Evolutionary conservation across 2,888 invertebrate species (phyloP), one percentile per base, ranked within the genome.

Genomic region (Megaustenia siamemsis): DNA sequence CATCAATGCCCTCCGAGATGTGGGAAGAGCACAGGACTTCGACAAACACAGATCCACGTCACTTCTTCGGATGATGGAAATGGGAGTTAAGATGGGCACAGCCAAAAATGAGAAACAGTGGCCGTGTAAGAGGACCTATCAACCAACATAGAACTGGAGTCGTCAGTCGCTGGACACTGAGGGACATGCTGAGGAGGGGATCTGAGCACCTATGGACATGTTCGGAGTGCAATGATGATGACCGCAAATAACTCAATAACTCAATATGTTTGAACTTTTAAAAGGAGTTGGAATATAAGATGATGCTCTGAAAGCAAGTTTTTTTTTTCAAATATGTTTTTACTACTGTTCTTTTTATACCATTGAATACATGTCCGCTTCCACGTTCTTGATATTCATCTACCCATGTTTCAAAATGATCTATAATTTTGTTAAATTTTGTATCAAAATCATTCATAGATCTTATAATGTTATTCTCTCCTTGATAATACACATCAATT

Each of bases 271-370:
- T n/a, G 35, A 68, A 49, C 43, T 68, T 83, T 49, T 76, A 45
- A 68, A 83, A 43, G 49, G 73, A 73, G 56, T 28, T 63, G 73
- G 82, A 82, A 73, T 82, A 82, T 76, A 82, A 82, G 82, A 82
- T 75, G 76, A 82, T 73, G 82, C 82, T 63, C 32, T 82, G n/a
- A 53, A 60, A 82, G 56, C 75, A 38, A 76, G 28, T 76, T 38
- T 60, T 82, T 82, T 82, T n/a, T n/a, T n/a, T n/a, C n/a, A n/a
- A n/a, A 82, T 63, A 82, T 82, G 45, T 56, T 75, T 82, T 82
- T 76, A 82, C 43, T 82, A 53, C 63, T 82, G 56, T 60, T 53
- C 66, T 76, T 60, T 18, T 76, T 49, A 76, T 82, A 40, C 63
- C 49, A 53, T 56, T 63, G 40, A 82, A 82, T 53, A 82, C 76